These are phyloP conservation scores for Misgurnus anguillicaudatus DNA, from an alignment of 2,113 vertebrate species.

Conservation along the genomic window DNA sequence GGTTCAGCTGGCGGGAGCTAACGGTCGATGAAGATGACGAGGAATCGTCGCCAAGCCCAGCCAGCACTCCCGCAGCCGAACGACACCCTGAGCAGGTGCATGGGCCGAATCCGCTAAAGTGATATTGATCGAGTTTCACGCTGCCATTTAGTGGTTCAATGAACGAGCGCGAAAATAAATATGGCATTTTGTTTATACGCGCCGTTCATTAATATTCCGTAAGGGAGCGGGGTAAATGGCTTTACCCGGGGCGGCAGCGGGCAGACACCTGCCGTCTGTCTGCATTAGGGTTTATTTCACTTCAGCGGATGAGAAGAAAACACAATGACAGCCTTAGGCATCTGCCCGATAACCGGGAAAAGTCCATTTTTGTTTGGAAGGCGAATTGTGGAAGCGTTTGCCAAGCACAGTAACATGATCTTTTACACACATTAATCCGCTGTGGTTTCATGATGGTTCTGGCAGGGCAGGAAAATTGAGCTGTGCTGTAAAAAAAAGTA, in stretches of 20 bases:
- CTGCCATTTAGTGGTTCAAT: slow-evolving; percentile 64
- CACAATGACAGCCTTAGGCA: slow-evolving; percentile 35
- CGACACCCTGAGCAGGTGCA: slow-evolving; percentile 30
- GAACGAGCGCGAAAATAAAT: slow-evolving; percentile 72
- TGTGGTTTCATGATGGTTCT: slow-evolving; percentile 52
- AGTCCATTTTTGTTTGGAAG: slow-evolving; percentile 64
- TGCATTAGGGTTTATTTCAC: slow-evolving; percentile 51
- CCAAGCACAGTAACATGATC: slow-evolving; percentile 61
- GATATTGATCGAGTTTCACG: slow-evolving; percentile 72
- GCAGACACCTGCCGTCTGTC: slow-evolving; percentile 65
- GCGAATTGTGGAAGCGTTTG: slow-evolving; percentile 55
- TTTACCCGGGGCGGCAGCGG: slow-evolving; percentile 57
- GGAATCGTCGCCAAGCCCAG: background rate
- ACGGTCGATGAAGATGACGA: slow-evolving; percentile 27
- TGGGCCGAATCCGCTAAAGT: slow-evolving; percentile 59
- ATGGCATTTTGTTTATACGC: slow-evolving; percentile 64
- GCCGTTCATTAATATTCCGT: slow-evolving; percentile 68
- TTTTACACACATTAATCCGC: slow-evolving; percentile 65
- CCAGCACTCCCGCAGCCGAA: background rate
- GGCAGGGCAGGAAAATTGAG: slow-evolving; percentile 56
- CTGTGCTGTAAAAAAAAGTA: slow-evolving; percentile 54
- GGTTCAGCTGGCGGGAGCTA: slow-evolving; percentile 25
- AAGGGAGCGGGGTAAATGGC: slow-evolving; percentile 45
- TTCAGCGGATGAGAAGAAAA: slow-evolving; percentile 41
- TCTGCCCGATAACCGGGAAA: slow-evolving; percentile 55